Percentiles rank a stretch among this genome's conserved stretches.
phyloP scores from a whole-genome alignment of 2,888 invertebrate species.

The Prosopocoilus inquinatus region DNA sequence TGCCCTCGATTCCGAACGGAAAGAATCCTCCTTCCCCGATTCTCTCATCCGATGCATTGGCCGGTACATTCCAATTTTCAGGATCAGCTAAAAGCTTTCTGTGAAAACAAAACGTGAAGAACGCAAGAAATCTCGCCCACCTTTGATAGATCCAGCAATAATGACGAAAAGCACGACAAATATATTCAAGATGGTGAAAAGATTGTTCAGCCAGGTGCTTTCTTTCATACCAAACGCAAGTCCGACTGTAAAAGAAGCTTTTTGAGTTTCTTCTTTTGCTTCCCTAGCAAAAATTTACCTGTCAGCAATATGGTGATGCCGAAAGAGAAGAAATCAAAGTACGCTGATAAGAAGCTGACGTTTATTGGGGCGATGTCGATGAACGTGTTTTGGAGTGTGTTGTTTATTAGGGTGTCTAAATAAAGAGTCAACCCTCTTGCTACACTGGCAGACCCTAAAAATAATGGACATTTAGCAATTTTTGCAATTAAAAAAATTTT shows the following conservation, averaged over 20 bases:
- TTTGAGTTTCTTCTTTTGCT: slow-evolving; percentile 11
- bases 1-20: slow-evolving; percentile 77
- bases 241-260: slow-evolving; percentile 55
- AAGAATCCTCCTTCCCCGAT: slow-evolving; percentile 76
- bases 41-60: slow-evolving; percentile 48
- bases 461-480: too few species aligned
- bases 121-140: slow-evolving; percentile 44
- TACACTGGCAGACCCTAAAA: slow-evolving; percentile 74
- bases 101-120: background rate
- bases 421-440: slow-evolving; percentile 77
- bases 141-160: slow-evolving; percentile 72
- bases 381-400: slow-evolving; percentile 65
- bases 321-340: slow-evolving; percentile 77
- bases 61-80: slow-evolving; percentile 52
- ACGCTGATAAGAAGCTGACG: slow-evolving; percentile 62
- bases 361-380: slow-evolving; percentile 64
- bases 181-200: slow-evolving; percentile 82
- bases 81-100: slow-evolving; percentile 43
- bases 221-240: slow-evolving; percentile 85
- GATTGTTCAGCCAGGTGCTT: slow-evolving; percentile 81
- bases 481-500: too few species aligned
- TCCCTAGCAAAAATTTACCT: slow-evolving; percentile 50
- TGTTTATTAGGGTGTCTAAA: slow-evolving; percentile 66
- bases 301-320: slow-evolving; percentile 68
- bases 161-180: slow-evolving; percentile 80